Conservation (phyloP, 2,797 vertebrate genomes). For the Erithacus rubecula region DNA sequence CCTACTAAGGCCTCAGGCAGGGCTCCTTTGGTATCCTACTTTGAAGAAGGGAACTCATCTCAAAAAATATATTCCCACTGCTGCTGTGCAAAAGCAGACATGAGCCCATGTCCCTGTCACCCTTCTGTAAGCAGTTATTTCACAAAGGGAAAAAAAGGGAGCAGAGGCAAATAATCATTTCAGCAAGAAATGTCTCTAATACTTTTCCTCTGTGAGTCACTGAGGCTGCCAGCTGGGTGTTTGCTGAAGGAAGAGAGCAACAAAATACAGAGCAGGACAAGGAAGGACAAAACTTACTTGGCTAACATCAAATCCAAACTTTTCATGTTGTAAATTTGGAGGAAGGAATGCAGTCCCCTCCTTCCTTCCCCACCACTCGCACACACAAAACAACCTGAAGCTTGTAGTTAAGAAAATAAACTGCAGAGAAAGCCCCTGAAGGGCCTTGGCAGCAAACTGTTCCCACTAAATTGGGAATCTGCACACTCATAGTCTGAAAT, state of each 20-base stretch:
- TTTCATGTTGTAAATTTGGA: slow-evolving; percentile 47
- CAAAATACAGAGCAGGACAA: slow-evolving; percentile 19
- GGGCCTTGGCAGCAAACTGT: slow-evolving; percentile 74
- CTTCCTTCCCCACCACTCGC: background rate
- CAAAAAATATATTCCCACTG: background rate
- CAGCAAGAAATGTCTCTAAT: background rate
- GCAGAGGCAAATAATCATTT: background rate
- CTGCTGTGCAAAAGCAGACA: background rate
- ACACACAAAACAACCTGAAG: slow-evolving; percentile 71
- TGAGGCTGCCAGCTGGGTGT: background rate
- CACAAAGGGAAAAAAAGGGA: background rate
- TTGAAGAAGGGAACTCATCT: background rate
- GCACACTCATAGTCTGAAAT: slow-evolving; percentile 77
- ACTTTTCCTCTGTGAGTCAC: background rate
- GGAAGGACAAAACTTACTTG: slow-evolving; percentile 18
- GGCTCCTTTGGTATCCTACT: background rate
- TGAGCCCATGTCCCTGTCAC: background rate
- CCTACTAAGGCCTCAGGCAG: background rate
- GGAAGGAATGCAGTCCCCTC: slow-evolving; percentile 34
- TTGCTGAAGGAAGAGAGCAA: slow-evolving; percentile 12
- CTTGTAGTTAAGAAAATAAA: slow-evolving; percentile 80
- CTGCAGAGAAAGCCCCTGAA: slow-evolving; percentile 74
- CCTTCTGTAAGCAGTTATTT: background rate
- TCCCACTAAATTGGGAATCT: slow-evolving; percentile 75
- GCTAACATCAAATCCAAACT: slow-evolving; percentile 47